Evolutionary conservation across 2,888 invertebrate genomes (phyloP), one percentile per base, ranked within the genome.

Genomic region (Nasonovia ribisnigri): DNA sequence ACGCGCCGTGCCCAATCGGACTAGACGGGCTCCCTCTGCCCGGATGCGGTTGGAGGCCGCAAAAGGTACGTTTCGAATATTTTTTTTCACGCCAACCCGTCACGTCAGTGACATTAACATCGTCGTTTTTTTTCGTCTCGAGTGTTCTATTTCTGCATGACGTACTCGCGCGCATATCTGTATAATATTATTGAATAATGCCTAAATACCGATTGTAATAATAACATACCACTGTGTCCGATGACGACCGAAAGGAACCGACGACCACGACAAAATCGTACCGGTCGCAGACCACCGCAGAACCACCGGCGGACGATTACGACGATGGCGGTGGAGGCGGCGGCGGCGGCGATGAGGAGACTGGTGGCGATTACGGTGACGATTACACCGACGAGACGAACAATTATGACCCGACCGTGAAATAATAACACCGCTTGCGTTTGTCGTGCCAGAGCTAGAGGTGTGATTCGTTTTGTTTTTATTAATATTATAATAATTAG

Each of bases 1-100:
- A 99, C 96, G 99, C 99, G 88, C 99, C 99, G n/a, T 99, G 99
- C 96, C 99, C 99, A 95, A 96, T 99, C 94, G 99, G 99, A 94
- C 97, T 98, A 91, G 99, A 99, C 96, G 99, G 99, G 94, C 97
- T 99, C 95, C 99, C 99, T 94, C 96, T 99, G 95, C 98, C 99
- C 92, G 99, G 99, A 95, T 99, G 99, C 96, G 99, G 98, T 95
- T 99, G 98, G 98, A 97, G 98, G 96, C 98, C 95, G 97, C 97
- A 95, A 98, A 98, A 97, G 98, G 98, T 97, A 93, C 29, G n/a
- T 60, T 24, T 29, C 13, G 93, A 26, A 8, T 26, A 8, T 57
- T 26, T 57, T 57, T 57, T 91, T 10, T 20, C 26, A 26, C 29
- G n/a, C 10, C 11, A 36, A 43, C 16, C 36, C n/a, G n/a, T n/a